Evolutionary conservation across 2,888 invertebrate species (phyloP), one percentile per base, ranked within the genome.

Genomic region (Drosophila vallismaia): DNA sequence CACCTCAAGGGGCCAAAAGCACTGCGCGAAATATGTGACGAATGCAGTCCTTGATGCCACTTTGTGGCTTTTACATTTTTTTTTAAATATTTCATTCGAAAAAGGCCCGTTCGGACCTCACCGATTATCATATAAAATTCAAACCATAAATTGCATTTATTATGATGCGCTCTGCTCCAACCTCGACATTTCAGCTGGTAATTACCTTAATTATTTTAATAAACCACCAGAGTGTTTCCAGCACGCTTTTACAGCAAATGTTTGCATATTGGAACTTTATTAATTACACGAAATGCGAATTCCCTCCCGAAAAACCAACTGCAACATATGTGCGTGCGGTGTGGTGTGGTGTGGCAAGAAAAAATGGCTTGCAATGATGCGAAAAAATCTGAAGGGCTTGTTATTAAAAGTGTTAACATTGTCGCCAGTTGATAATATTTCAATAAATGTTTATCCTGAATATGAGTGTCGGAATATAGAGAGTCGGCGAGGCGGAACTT

Each of bases 201-300:
- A 86, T 86, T 86, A 85, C 82, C 86, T 80, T 76, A 88, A 86
- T 86, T 86, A 88, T 85, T 88, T 86, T 86, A 86, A 81, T 86
- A 85, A 85, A 78, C 79, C 72, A 74, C 71, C 74, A 67, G 77
- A 67, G 76, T 67, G 75, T 58, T 62, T 62, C 58, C 62, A 53
- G 60, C 56, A 69, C 54, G 45, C 24, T 49, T 14, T 14, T n/a
- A 46, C 14, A 26, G 76, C 70, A 81, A 75, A 79, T 84, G 72
- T 84, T 81, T 86, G 75, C 79, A 63, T 62, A 81, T 70, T 62
- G 70, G 64, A 75, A 84, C 70, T 81, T 84, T 81, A 86, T 86
- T 79, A 86, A 86, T 86, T 86, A 71, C 76, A 57, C 60, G 62
- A 71, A 72, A 58, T 67, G 60, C 51, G 26, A 50, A 40, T 42